A percentile compares a stretch with the other conserved stretches of the same genome.
These are phyloP conservation scores for Drosophila falleni DNA, from an alignment of 2,888 invertebrate species.

Conservation along the genomic window DNA sequence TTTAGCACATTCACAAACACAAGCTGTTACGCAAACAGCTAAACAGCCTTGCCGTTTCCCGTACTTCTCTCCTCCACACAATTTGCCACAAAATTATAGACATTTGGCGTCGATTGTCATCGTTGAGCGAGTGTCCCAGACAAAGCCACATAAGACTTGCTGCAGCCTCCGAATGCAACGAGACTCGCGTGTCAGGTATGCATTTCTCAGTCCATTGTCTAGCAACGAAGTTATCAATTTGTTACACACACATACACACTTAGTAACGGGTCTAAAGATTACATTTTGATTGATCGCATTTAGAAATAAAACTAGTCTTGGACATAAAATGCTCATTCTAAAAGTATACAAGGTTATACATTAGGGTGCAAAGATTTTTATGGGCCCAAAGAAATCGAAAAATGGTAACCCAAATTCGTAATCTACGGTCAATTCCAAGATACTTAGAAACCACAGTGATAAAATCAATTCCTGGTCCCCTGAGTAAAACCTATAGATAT, in stretches of 20 bases:
- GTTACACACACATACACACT: slow-evolving; percentile 9
- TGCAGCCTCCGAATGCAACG: slow-evolving; percentile 7
- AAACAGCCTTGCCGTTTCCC: background rate
- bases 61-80: background rate
- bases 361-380: background rate
- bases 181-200: slow-evolving; percentile 34
- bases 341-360: background rate
- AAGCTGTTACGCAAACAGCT: slow-evolving; percentile 36
- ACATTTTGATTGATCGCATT: slow-evolving; percentile 6
- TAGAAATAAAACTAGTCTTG: slow-evolving; percentile 1
- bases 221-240: slow-evolving; percentile 25
- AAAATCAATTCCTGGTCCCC: too few species aligned
- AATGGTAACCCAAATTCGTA: too few species aligned
- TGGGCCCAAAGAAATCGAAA: too few species aligned
- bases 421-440: too few species aligned
- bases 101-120: slow-evolving; percentile 40
- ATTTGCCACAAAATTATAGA: slow-evolving; percentile 45
- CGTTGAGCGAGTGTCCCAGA: slow-evolving; percentile 1
- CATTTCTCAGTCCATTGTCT: slow-evolving; percentile 31
- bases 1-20: slow-evolving; percentile 30
- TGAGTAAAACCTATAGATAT: too few species aligned
- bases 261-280: slow-evolving; percentile 6
- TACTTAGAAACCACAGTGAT: too few species aligned
- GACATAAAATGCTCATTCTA: background rate
- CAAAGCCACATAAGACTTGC: background rate